Evolutionary conservation across 2,888 invertebrate genomes (phyloP), one percentile per base, ranked within the genome.

Genomic region (Mycalesis mineus): DNA sequence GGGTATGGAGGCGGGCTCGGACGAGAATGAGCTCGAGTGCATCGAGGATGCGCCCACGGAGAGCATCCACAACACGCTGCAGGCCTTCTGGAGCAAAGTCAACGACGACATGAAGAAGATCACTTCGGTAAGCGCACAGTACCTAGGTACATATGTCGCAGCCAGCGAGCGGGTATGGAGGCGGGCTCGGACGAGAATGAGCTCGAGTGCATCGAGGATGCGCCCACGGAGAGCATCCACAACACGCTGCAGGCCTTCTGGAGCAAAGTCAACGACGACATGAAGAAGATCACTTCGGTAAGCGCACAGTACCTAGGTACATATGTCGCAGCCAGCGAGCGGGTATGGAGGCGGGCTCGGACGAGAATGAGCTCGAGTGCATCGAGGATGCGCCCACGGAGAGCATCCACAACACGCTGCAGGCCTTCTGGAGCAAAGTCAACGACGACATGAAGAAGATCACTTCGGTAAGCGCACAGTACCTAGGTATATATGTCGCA

Each of bases 381-480:
- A 22, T 22, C 2, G 22, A 22, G 22, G 22, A 92, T 66, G 60
- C 70, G 0, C 64, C 74, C 0, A 70, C 65, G 0, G 84, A 86
- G 49, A 69, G 69, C 0, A 67, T 82, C 0, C 80, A 84, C 57
- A 91, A 91, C 65, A 93, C 93, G 0, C 87, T 97, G 50, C 92
- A 93, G 61, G 92, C 93, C 60, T 97, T 97, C 81, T 97, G 97
- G 97, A 91, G 92, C 0, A 95, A 94, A 74, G 93, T 94, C 60
- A 92, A 93, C 61, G 95, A 95, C 11, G 96, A 97, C 72, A 94
- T 97, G 56, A 93, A 93, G 73, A 93, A 93, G 62, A 94, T 96
- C 42, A 92, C 92, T 52, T 91, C 92, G 63, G 96, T 96, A 74
- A 90, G 91, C 80, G 11, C 13, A n/a, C n/a, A n/a, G n/a, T n/a